phyloP scores from a whole-genome alignment of 2,113 vertebrate species.

The Ariopsis seemanni region DNA sequence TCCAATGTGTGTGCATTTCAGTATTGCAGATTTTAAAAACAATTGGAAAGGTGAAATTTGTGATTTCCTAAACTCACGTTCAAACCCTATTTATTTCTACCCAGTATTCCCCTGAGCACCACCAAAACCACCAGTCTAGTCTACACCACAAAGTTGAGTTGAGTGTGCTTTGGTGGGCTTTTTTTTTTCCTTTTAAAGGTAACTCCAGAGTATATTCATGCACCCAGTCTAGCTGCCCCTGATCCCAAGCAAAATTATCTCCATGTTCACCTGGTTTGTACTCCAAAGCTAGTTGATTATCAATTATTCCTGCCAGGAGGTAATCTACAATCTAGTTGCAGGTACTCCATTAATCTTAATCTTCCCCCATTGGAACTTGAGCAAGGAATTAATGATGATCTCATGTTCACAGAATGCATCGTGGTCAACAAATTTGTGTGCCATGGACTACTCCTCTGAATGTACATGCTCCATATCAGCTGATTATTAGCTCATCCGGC shows the following conservation, averaged over 20 bases:
- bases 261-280: background rate
- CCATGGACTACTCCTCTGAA: too few relatives aligned
- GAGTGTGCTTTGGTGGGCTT: background rate
- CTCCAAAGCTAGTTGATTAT: background rate
- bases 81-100: background rate
- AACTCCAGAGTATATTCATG: background rate
- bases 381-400: too few relatives aligned
- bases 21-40: background rate
- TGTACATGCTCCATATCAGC: too few relatives aligned
- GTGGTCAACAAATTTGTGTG: too few relatives aligned
- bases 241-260: background rate
- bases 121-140: background rate
- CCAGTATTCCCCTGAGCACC: background rate
- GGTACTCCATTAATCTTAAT: background rate
- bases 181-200: background rate
- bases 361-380: background rate
- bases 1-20: background rate
- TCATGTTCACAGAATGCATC: too few relatives aligned
- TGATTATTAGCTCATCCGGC: too few relatives aligned
- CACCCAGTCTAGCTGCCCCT: background rate
- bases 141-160: background rate
- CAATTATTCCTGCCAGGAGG: background rate
- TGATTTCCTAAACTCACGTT: background rate
- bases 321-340: too few relatives aligned
- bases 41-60: background rate